A percentile compares a stretch with the other conserved stretches of the same genome.
Conservation (phyloP, 2,113 vertebrate genomes). For the Climacteris rufus region DNA sequence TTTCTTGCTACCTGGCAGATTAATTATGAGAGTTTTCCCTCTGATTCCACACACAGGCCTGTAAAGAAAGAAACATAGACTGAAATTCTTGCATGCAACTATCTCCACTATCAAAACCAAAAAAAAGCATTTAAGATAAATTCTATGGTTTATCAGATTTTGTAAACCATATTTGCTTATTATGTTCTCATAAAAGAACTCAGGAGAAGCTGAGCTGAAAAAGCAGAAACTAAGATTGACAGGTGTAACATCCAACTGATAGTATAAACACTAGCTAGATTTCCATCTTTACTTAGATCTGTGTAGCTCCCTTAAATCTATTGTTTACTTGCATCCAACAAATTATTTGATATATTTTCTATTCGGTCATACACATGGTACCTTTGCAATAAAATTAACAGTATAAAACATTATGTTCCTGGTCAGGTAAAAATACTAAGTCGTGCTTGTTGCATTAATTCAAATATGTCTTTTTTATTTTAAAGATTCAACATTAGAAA, state of each 20-base stretch:
- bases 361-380: neutral
- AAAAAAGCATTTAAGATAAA: neutral
- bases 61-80: constrained; percentile 56
- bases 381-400: neutral
- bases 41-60: constrained; percentile 98
- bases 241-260: neutral
- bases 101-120: neutral
- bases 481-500: neutral
- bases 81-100: constrained; percentile 15
- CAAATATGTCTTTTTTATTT: neutral
- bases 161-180: neutral
- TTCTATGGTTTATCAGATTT: neutral
- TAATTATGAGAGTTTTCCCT: constrained; percentile 99
- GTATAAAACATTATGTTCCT: neutral
- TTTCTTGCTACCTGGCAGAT: constrained; percentile 99
- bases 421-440: neutral
- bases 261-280: neutral
- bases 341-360: neutral
- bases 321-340: neutral
- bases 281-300: neutral
- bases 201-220: neutral
- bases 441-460: neutral
- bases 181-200: neutral
- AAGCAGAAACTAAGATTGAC: neutral
- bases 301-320: neutral